These are phyloP conservation scores for Styela plicata DNA, from an alignment of 23 tunicate species.

Conservation along the genomic window DNA sequence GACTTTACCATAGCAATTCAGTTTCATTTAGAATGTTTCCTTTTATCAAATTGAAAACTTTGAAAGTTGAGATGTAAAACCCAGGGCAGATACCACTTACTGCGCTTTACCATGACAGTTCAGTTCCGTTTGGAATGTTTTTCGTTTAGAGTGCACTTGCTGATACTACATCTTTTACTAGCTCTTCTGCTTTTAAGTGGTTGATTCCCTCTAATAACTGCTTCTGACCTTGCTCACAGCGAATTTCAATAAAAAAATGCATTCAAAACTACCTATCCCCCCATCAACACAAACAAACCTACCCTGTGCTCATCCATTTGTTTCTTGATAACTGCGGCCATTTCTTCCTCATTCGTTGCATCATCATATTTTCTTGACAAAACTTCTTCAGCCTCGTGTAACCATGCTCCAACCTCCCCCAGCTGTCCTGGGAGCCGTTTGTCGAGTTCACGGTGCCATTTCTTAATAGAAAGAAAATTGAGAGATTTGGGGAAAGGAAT, in stretches of 20 bases:
- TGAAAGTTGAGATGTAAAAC: background rate
- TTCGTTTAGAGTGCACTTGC: too few species aligned
- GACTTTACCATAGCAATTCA: too few species aligned
- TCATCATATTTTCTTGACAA: constrained; percentile 29
- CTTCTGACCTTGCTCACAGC: too few species aligned
- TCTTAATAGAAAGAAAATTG: constrained; percentile 33
- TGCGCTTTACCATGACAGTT: too few species aligned
- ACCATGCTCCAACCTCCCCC: constrained; percentile 73
- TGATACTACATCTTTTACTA: too few species aligned
- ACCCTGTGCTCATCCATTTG: constrained; percentile 61
- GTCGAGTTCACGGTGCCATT: constrained; percentile 88
- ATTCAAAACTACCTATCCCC: background rate
- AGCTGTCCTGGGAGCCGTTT: constrained; percentile 84
- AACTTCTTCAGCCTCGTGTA: constrained; percentile 69
- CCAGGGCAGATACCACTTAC: too few species aligned
- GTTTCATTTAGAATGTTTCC: too few species aligned
- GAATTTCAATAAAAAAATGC: background rate
- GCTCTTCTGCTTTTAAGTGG: too few species aligned
- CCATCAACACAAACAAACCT: background rate
- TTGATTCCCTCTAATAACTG: too few species aligned
- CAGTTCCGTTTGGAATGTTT: too few species aligned
- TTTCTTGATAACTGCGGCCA: constrained; percentile 36
- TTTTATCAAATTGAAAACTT: too few species aligned
- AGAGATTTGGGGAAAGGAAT: too few species aligned
- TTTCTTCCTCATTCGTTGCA: constrained; percentile 39